Evolutionary conservation across 2,113 vertebrate genomes (phyloP), one percentile per base, ranked within the genome.

Genomic region (Gadus chalcogrammus): DNA sequence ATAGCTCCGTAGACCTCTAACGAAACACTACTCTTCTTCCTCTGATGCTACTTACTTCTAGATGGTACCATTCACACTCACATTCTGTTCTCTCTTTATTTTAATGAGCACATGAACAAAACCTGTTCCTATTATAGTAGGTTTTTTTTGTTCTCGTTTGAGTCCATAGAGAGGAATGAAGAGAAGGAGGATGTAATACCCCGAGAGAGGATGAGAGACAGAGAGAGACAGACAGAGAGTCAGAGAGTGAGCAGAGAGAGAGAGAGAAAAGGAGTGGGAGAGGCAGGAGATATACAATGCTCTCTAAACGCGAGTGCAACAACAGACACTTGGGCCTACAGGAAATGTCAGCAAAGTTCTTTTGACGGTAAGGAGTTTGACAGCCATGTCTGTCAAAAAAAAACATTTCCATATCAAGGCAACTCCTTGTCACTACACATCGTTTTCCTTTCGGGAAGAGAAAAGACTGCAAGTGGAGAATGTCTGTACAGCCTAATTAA

Each of bases 311-410:
- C 79, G 80, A 85, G 67, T 28, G 74, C 76, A 79, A 77, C 76
- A 79, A 77, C 68, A 73, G 70, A 73, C 75, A 69, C 77, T 48
- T 48, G 42, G 42, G 42, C 42, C 65, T 80, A 78, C 71, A 84
- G 69, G 65, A 84, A 88, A 87, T 85, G 85, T 86, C 84, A n/a
- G n/a, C n/a, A n/a, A n/a, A n/a, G n/a, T n/a, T n/a, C n/a, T 13
- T 22, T 52, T 56, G 17, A 62, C 66, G 69, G 67, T 67, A 76
- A 63, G 70, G 71, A 67, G 69, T 48, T 75, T 79, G 81, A 72
- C 76, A 78, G 66, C 62, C 17, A 7, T 67, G 73, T 75, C 70
- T 65, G 63, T 67, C 60, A 68, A 72, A 76, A 63, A 67, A 72
- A 76, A 63, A 67, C 79, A 76, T 79, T 75, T 74, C 55, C 68